Percentiles rank a stretch among this genome's conserved stretches.
These are phyloP conservation scores for Gobiocypris rarus DNA, from an alignment of 2,113 vertebrate species.

Conservation along the genomic window DNA sequence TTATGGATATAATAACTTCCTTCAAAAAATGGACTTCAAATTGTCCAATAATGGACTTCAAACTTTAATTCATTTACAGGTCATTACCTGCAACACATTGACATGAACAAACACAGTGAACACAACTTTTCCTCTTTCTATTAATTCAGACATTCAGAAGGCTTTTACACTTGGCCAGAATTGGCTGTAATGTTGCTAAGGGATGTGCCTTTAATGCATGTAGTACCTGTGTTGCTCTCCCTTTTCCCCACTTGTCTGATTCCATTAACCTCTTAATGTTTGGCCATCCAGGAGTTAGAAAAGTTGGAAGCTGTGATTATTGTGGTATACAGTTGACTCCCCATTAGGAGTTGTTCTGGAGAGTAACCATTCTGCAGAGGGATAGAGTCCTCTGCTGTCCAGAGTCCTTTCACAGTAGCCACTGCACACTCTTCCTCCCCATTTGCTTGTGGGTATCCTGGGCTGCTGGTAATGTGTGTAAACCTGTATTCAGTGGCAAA, in stretches of 20 bases:
- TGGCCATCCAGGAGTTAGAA: background rate
- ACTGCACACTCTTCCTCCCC: conserved; percentile 24
- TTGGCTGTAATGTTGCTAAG: conserved; percentile 4
- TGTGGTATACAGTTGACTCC: background rate
- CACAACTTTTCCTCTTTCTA: too few species aligned
- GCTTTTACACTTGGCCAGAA: too few species aligned
- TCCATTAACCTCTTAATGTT: background rate
- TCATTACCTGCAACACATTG: too few species aligned
- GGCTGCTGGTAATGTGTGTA: conserved; percentile 6
- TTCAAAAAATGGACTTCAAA: too few species aligned
- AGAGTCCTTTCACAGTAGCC: conserved; percentile 20
- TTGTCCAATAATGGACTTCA: too few species aligned
- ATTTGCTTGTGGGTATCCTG: conserved; percentile 4
- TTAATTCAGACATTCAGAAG: too few species aligned
- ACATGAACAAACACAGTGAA: too few species aligned
- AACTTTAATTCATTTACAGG: too few species aligned
- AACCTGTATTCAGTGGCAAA: conserved; percentile 33
- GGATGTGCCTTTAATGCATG: conserved; percentile 12
- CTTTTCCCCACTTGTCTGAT: conserved; percentile 9
- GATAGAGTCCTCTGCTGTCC: too few species aligned
- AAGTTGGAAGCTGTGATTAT: background rate
- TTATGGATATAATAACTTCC: background rate
- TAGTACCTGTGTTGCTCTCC: conserved; percentile 29
- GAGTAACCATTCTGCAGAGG: background rate
- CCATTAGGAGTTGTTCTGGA: background rate